phyloP scores from a whole-genome alignment of 2,888 invertebrate species.

The Eupithecia tripunctaria region DNA sequence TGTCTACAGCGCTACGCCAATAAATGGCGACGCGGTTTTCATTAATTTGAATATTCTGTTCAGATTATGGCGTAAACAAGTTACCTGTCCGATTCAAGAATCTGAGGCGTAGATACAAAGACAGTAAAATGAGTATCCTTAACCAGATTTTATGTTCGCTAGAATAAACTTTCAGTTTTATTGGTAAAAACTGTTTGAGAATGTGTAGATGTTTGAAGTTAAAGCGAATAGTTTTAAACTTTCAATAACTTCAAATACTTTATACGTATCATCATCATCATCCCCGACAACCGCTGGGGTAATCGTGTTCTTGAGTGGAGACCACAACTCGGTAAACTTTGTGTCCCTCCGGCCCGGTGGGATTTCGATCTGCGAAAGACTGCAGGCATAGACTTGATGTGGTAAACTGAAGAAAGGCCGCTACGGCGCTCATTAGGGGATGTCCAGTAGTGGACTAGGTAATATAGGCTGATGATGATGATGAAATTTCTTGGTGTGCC shows the following conservation, averaged over 20 bases:
- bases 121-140: background rate
- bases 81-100: background rate
- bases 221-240: background rate
- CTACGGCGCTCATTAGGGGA: too few relatives aligned
- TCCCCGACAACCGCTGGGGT: too few relatives aligned
- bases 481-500: too few relatives aligned
- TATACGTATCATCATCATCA: background rate
- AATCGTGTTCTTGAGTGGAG: too few relatives aligned
- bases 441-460: too few relatives aligned
- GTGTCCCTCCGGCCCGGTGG: too few relatives aligned
- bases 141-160: background rate
- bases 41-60: background rate
- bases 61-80: background rate
- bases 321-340: too few relatives aligned
- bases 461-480: too few relatives aligned
- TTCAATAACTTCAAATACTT: background rate
- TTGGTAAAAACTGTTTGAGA: background rate
- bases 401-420: too few relatives aligned
- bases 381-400: too few relatives aligned
- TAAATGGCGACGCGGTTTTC: background rate
- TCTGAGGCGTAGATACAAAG: background rate
- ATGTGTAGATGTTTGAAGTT: too few relatives aligned
- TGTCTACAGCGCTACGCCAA: constrained; percentile 1
- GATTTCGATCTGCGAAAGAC: too few relatives aligned
- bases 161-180: background rate